Evolutionary conservation across 2,888 invertebrate genomes (phyloP).

Genomic region (Eristalis tenax): DNA sequence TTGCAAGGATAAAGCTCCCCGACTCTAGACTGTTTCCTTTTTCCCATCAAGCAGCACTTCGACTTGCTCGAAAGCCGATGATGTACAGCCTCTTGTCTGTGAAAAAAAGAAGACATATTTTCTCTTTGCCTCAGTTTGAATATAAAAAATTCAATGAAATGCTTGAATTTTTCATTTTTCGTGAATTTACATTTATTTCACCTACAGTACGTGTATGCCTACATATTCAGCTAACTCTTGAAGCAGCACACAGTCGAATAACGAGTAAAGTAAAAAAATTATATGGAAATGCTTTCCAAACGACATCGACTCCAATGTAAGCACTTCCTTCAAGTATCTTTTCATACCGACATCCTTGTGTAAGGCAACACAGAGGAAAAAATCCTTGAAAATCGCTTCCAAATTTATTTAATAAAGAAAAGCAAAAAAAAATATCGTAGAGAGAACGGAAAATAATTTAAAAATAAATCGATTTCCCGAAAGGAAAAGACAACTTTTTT

Average conservation of each 20-base stretch:
- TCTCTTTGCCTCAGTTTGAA: background rate
- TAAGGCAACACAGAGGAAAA: slow-evolving; percentile 42
- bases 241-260: slow-evolving; percentile 1
- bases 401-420: slow-evolving; percentile 66
- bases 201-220: background rate
- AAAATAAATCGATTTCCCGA: slow-evolving; percentile 67
- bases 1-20: background rate
- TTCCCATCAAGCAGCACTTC: background rate
- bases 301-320: slow-evolving; percentile 22
- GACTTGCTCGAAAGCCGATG: background rate
- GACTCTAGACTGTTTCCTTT: background rate
- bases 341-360: slow-evolving; percentile 27
- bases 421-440: slow-evolving; percentile 26
- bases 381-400: slow-evolving; percentile 65
- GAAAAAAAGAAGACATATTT: background rate
- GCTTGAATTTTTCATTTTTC: background rate
- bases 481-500: slow-evolving; percentile 15
- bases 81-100: background rate
- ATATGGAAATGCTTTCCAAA: background rate
- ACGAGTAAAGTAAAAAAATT: background rate
- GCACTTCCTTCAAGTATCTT: slow-evolving; percentile 46
- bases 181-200: background rate
- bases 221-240: slow-evolving; percentile 2
- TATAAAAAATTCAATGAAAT: slow-evolving; percentile 1
- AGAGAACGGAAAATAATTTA: slow-evolving; percentile 64